Conservation (phyloP, 2,113 vertebrate genomes). For the Scytalopus superciliaris region DNA sequence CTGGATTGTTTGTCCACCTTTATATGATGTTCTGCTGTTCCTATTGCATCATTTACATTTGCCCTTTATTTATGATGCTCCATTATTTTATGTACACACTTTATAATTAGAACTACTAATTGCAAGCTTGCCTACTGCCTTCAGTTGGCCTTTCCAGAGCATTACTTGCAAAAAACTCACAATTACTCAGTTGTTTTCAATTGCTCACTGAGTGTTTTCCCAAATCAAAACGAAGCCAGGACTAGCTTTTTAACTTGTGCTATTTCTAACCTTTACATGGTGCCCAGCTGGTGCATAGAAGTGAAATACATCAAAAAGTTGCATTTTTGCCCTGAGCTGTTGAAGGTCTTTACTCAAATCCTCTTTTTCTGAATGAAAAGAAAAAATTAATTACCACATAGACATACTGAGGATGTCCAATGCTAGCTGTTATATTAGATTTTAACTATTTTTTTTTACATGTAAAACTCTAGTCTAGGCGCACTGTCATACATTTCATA, state of each 20-base stretch:
- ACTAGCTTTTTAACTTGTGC: neutral
- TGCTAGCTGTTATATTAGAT: rapidly evolving
- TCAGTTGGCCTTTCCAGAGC: neutral
- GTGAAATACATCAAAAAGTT: neutral
- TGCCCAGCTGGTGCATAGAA: neutral
- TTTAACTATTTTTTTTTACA: neutral
- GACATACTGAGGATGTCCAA: neutral
- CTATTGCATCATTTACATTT: conserved; percentile 42
- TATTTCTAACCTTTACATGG: neutral
- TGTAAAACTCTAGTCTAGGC: neutral
- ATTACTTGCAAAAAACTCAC: conserved; percentile 15
- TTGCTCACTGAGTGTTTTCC: neutral
- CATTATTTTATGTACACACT: conserved; percentile 18
- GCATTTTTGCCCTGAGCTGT: neutral
- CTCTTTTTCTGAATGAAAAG: neutral
- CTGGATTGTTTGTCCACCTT: neutral
- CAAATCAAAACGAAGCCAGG: neutral
- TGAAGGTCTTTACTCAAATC: neutral
- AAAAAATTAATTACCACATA: neutral
- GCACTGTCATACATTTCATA: neutral
- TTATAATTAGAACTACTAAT: conserved; percentile 58
- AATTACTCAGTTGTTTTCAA: conserved; percentile 12
- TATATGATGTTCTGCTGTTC: neutral
- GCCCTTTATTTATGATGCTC: conserved; percentile 18
- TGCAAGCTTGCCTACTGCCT: conserved; percentile 28